Conservation (phyloP, 2,888 invertebrate genomes). For the Tortrix viridana region DNA sequence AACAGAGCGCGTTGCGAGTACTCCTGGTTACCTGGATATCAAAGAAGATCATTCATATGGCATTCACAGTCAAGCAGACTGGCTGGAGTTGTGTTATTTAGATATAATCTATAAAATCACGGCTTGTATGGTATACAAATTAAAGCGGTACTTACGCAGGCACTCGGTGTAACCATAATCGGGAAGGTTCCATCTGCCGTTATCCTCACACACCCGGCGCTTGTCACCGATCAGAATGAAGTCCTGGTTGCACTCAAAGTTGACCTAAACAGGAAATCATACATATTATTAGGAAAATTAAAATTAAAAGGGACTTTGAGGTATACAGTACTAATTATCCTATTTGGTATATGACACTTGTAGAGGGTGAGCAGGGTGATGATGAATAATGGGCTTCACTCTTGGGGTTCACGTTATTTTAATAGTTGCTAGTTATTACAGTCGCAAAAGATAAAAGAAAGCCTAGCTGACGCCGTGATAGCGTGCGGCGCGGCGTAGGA, state of each 20-base stretch:
- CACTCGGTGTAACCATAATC: constrained; percentile 95
- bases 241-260: constrained; percentile 95
- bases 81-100: no score
- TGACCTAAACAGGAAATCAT: constrained; percentile 81
- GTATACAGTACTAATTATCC: background rate
- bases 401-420: no score
- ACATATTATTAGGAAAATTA: background rate
- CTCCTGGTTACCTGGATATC: constrained; percentile 85
- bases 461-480: no score
- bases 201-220: constrained; percentile 89
- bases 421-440: no score
- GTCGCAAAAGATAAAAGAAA: no score
- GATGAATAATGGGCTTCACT: no score
- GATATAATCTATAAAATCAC: no score
- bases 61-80: no score
- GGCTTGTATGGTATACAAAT: no score
- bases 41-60: constrained; percentile 44
- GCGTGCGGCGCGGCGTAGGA: no score
- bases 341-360: background rate
- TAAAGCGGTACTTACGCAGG: constrained; percentile 88
- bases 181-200: constrained; percentile 93
- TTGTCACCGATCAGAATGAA: constrained; percentile 94
- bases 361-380: no score
- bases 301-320: background rate
- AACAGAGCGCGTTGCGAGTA: constrained; percentile 89